Evolutionary conservation across 2,888 invertebrate genomes (phyloP), one percentile per base, ranked within the genome.

Genomic region (Pimpla rufipes): DNA sequence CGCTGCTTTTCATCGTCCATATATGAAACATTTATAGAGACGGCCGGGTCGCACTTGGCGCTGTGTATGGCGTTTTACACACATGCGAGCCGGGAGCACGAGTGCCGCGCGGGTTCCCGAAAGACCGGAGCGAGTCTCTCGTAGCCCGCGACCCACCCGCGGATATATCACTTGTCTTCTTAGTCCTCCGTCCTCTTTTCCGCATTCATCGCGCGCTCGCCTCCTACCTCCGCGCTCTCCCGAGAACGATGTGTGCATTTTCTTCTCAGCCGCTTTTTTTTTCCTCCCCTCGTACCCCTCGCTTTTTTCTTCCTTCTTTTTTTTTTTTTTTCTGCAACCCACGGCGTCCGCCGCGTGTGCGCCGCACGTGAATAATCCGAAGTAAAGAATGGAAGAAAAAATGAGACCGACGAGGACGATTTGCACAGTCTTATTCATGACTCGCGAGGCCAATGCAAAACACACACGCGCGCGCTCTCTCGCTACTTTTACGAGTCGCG

Each of bases 241-340:
- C 77, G 84, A 81, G 81, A 78, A 84, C 78, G 78, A 84, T 84
- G 81, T 81, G 81, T 84, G 84, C 59, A 81, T 84, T 84, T 81
- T 84, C 81, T 84, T 81, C 78, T 55, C 37, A 76, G 47, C 70
- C 66, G 35, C 73, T 70, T 70, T 74, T 70, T 62, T 40, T 42
- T 23, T 73, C 18, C 57, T 18, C 40, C n/a, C 70, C 37, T 66
- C n/a, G n/a, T n/a, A n/a, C n/a, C n/a, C n/a, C n/a, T n/a, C n/a
- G n/a, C n/a, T 62, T 40, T 42, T 23, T 73, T 18, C 57, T 18
- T 21, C n/a, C 16, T 50, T 67, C 11, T 50, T 50, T 35, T 47
- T 16, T 64, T 66, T 64, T 67, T 71, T 71, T 77, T 81, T 62
- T 29, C 5, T 29, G 2, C 29, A 2, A 16, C 52, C 18, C 40